phyloP scores from a whole-genome alignment of 2,888 invertebrate genomes.

The Noctua comes region DNA sequence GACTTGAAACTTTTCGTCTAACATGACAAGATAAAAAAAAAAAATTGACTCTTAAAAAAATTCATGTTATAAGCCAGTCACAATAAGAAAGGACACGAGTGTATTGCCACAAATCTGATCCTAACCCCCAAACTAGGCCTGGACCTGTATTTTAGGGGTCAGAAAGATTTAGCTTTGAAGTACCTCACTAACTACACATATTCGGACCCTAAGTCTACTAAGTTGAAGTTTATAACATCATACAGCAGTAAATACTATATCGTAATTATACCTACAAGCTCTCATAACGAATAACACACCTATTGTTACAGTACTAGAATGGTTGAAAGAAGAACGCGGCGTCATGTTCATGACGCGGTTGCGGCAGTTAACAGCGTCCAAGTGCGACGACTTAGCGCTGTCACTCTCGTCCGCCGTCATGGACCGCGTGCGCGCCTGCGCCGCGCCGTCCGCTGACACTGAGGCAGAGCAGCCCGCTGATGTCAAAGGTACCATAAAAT shows the following conservation, averaged over 20 bases:
- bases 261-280: background rate
- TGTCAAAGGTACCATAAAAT: conserved; percentile 60
- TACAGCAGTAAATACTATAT: background rate
- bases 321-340: conserved; percentile 91
- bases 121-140: too few relatives aligned
- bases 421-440: conserved; percentile 82
- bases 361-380: conserved; percentile 91
- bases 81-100: too few relatives aligned
- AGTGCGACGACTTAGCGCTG: conserved; percentile 91
- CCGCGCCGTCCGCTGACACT: conserved; percentile 45
- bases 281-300: background rate
- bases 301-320: conserved; percentile 85
- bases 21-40: too few relatives aligned
- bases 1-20: too few relatives aligned
- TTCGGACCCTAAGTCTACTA: background rate
- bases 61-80: too few relatives aligned
- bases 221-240: background rate
- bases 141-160: too few relatives aligned
- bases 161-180: background rate
- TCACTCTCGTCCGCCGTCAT: conserved; percentile 90
- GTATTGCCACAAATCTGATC: too few relatives aligned
- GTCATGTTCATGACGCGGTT: conserved; percentile 91
- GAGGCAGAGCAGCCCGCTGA: conserved; percentile 69
- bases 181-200: background rate
- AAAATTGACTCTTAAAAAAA: too few relatives aligned